Evolutionary conservation across 2,888 invertebrate species (phyloP).

Genomic region (Meghimatium bilineatum): DNA sequence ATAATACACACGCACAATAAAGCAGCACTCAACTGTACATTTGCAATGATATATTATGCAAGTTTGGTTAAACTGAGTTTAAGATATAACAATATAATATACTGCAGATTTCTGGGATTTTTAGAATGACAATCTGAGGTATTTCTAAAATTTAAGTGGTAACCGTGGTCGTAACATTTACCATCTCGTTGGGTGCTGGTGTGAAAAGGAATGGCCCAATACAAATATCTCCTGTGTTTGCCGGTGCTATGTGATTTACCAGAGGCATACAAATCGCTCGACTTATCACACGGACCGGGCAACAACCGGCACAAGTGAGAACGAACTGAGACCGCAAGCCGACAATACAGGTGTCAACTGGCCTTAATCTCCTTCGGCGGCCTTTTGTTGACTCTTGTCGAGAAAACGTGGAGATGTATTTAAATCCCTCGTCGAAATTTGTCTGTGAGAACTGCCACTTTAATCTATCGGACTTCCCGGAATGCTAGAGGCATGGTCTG

Average conservation of each 20-base stretch:
- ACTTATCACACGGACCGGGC: constrained; percentile 11
- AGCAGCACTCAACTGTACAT: too few species aligned
- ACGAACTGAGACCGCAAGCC: background rate
- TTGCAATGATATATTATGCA: too few species aligned
- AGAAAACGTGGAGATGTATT: constrained; percentile 26
- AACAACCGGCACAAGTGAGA: background rate
- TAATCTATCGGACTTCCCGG: constrained; percentile 3
- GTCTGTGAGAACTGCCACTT: background rate
- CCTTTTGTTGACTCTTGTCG: constrained; percentile 3
- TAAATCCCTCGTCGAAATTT: constrained; percentile 11
- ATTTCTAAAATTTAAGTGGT: too few species aligned
- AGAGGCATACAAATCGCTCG: background rate
- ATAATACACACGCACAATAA: too few species aligned
- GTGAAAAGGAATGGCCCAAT: background rate
- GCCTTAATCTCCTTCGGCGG: constrained; percentile 14
- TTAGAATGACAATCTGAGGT: too few species aligned
- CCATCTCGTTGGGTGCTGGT: background rate
- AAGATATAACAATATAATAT: too few species aligned
- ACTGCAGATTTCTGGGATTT: too few species aligned
- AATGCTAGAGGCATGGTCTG: background rate
- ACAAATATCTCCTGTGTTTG: constrained; percentile 10
- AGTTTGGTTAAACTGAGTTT: too few species aligned
- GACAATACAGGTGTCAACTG: constrained; percentile 37
- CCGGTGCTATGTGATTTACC: background rate
- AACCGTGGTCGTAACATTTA: background rate